Evolutionary conservation across 2,797 vertebrate species (phyloP).

Genomic region (Aselliscus stoliczkanus): DNA sequence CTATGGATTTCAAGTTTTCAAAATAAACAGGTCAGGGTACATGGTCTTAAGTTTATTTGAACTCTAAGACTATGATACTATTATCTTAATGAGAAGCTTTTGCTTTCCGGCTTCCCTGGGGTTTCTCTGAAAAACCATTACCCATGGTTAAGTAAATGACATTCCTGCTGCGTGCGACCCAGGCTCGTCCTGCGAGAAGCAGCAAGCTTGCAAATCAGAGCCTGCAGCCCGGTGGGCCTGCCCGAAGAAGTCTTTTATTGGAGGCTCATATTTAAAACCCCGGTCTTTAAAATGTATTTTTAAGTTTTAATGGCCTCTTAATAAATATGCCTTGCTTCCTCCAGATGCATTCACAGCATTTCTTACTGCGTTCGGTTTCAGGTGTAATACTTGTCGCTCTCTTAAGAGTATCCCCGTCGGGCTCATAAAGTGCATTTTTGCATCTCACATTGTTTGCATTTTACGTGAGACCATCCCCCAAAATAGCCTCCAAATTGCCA

Average conservation of each 20-base stretch:
- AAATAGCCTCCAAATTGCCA: not conserved
- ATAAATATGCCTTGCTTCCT: not conserved
- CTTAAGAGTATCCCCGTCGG: not conserved
- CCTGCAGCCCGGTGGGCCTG: too few relatives aligned
- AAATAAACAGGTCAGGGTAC: not conserved
- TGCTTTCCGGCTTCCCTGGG: not conserved
- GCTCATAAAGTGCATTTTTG: not conserved
- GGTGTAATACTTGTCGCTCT: accelerated
- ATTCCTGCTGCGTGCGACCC: not conserved
- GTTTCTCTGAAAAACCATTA: not conserved
- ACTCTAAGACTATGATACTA: not conserved
- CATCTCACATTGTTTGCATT: not conserved
- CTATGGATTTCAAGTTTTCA: not conserved
- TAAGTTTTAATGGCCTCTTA: not conserved
- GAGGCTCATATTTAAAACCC: not conserved
- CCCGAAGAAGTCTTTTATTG: not conserved
- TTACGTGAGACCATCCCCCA: not conserved
- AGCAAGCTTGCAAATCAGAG: too few relatives aligned
- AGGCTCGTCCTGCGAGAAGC: not conserved
- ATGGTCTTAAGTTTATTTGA: not conserved
- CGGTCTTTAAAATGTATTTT: not conserved
- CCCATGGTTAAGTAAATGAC: not conserved
- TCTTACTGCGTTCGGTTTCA: not conserved
- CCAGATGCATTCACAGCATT: not conserved
- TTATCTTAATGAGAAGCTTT: not conserved